phyloP scores from a whole-genome alignment of 2,113 vertebrate species.

The Hemiprocne comata region DNA sequence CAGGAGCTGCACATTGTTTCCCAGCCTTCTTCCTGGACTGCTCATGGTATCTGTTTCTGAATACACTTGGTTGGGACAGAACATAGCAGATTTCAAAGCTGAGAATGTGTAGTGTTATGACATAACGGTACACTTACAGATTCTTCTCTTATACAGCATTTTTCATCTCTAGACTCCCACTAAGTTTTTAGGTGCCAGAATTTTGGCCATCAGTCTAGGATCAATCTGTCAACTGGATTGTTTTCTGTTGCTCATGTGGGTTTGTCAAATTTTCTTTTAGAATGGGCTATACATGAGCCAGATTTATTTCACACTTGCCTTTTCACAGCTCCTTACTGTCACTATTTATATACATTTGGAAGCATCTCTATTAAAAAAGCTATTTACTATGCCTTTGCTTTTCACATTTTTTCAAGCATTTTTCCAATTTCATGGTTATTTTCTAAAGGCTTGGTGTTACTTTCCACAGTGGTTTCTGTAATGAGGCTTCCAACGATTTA shows the following conservation, averaged over 20 bases:
- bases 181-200: neutral
- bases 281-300: neutral
- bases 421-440: conserved; percentile 14
- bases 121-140: neutral
- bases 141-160: conserved; percentile 7
- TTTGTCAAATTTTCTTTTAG: conserved; percentile 24
- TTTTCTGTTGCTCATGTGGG: neutral
- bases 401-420: neutral
- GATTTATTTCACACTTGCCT: conserved; percentile 30
- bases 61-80: neutral
- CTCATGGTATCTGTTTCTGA: neutral
- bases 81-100: neutral
- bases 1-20: neutral
- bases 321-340: neutral
- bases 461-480: conserved; percentile 3
- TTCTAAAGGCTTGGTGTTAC: neutral
- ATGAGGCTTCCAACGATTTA: conserved; percentile 11
- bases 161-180: neutral
- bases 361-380: neutral
- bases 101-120: neutral
- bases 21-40: neutral
- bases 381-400: neutral
- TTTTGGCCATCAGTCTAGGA: neutral
- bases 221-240: neutral
- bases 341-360: neutral